phyloP scores from a whole-genome alignment of 2,113 vertebrate species.

The Riparia riparia region DNA sequence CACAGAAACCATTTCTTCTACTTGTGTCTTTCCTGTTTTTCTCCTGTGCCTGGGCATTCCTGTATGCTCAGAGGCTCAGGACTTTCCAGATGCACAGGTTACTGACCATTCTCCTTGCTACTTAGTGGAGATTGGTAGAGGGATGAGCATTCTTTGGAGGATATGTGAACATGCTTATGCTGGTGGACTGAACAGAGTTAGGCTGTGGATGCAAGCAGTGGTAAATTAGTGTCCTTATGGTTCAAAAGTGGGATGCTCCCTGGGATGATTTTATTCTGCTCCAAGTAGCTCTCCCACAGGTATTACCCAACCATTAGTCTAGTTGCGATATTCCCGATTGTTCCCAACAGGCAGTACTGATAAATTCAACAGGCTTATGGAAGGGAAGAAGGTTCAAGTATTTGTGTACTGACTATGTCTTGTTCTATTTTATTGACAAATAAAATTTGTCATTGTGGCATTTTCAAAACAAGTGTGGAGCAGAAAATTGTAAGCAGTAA shows the following conservation, averaged over 20 bases:
- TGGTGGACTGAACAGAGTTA: background rate
- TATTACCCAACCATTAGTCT: background rate
- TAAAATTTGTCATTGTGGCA: background rate
- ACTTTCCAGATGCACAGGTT: background rate
- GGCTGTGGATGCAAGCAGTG: background rate
- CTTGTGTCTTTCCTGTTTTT: background rate
- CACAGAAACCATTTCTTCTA: background rate
- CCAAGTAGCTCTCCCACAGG: background rate
- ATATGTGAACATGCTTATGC: background rate
- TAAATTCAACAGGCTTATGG: background rate
- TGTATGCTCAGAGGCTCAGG: background rate
- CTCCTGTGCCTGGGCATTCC: background rate
- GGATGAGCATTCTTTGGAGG: background rate
- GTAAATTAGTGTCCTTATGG: background rate
- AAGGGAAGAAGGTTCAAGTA: background rate
- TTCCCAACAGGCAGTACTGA: background rate
- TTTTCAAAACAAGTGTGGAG: background rate
- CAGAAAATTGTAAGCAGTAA: background rate
- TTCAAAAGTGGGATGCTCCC: background rate
- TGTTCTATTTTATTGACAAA: background rate
- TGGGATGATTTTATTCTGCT: background rate
- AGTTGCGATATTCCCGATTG: background rate
- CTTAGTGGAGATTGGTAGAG: background rate
- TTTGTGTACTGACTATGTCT: background rate
- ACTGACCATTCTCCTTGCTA: background rate